These are phyloP conservation scores for Odontamblyopus lacepedii DNA, from an alignment of 2,797 vertebrate species.

Conservation along the genomic window DNA sequence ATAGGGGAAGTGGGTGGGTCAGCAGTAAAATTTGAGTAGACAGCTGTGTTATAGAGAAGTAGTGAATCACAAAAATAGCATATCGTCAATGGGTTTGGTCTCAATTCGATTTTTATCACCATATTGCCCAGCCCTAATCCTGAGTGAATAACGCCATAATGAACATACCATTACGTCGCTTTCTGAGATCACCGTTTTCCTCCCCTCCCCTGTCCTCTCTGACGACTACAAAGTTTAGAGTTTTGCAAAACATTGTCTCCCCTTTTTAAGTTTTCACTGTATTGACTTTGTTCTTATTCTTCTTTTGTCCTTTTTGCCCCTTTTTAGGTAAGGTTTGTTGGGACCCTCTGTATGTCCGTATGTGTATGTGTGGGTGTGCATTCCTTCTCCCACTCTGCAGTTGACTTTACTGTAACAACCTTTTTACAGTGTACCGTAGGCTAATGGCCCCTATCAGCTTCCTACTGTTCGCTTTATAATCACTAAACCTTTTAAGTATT, in stretches of 20 bases:
- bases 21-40: too few species aligned
- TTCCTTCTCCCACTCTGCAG: slow-evolving; percentile 77
- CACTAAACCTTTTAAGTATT: slow-evolving; percentile 77
- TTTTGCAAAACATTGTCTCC: slow-evolving; percentile 75
- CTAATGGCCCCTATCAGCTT: slow-evolving; percentile 80
- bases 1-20: too few species aligned
- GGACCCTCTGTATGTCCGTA: slow-evolving; percentile 75
- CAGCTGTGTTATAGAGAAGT: too few species aligned
- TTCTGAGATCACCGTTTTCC: slow-evolving; percentile 56
- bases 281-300: slow-evolving; percentile 85
- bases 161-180: slow-evolving; percentile 34
- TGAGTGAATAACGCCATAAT: slow-evolving; percentile 28
- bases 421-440: slow-evolving; percentile 77
- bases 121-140: slow-evolving; percentile 7
- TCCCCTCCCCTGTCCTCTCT: slow-evolving; percentile 61
- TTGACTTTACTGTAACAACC: slow-evolving; percentile 78
- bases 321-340: slow-evolving; percentile 88
- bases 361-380: slow-evolving; percentile 70
- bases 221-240: slow-evolving; percentile 61
- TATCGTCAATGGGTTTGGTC: too few species aligned
- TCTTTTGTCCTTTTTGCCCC: slow-evolving; percentile 79
- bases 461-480: slow-evolving; percentile 80
- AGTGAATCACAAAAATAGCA: too few species aligned
- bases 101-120: too few species aligned
- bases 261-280: slow-evolving; percentile 82